Evolutionary conservation across 2,888 invertebrate species (phyloP), one percentile per base, ranked within the genome.

Genomic region (Athalia cordata): DNA sequence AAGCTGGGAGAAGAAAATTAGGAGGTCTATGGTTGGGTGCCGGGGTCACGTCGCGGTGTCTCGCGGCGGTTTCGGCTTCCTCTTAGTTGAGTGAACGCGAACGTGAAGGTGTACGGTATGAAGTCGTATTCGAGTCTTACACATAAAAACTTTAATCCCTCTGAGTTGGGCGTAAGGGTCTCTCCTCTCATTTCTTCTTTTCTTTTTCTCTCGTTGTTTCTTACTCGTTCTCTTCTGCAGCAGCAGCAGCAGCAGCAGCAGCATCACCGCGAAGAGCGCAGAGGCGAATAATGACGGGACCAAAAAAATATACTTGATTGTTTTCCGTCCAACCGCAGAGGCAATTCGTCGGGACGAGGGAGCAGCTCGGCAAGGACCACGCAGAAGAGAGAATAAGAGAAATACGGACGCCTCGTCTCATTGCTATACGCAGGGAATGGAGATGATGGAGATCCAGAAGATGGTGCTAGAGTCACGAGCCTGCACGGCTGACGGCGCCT

Each of bases 301-400:
- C 80, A 83, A 85, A 84, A 83, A 85, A 85, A 81, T 79, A 76
- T 77, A 72, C 81, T 81, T 85, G 85, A 86, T 86, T 86, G 86
- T 86, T 86, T 86, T 86, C 85, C 83, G 86, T 83, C 85, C 84
- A 79, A 85, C 86, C 86, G 85, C 86, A 86, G 83, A 86, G 83
- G 85, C 84, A 84, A 86, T 86, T 85, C 83, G 81, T 82, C 78
- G 29, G 29, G 79, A 81, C 80, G 80, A 74, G 77, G 57, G 77
- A 65, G 66, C 62, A 49, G 77, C 47, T 7, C 13, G 6, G 9
- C 9, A 79, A 79, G 79, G 81, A 79, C 75, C 81, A 80, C 77
- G 72, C 9, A 72, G 77, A 80, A 78, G 80, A 78, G 72, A 59
- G 57, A 59, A 55, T 47, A 59, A 57, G 72, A 72, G 72, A 45